A percentile compares a stretch with the other conserved stretches of the same genome.
These are phyloP conservation scores for Bombyx mandarina DNA, from an alignment of 1,140 invertebrate genomes.

Conservation along the genomic window DNA sequence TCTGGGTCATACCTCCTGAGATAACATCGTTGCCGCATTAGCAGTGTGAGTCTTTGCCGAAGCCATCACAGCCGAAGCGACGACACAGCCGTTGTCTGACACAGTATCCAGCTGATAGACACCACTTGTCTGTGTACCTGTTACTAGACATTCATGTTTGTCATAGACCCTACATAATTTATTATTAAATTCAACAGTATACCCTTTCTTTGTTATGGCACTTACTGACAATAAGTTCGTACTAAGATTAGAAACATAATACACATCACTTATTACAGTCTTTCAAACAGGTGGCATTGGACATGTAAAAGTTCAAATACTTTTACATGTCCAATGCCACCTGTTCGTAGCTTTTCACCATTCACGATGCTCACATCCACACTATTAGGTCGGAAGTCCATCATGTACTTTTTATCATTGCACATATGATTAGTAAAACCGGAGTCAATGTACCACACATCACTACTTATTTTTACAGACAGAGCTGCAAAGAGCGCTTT, in stretches of 20 bases:
- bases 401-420: too few species aligned
- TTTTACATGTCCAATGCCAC: background rate
- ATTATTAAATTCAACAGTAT: background rate
- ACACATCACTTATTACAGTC: slow-evolving; percentile 3
- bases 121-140: too few species aligned
- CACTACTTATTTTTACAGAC: slow-evolving; percentile 1
- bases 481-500: slow-evolving; percentile 4
- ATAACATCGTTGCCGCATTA: too few species aligned
- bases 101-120: too few species aligned
- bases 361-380: too few species aligned
- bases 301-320: background rate
- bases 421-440: background rate
- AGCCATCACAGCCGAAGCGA: too few species aligned
- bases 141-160: too few species aligned
- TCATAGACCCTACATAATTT: background rate
- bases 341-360: too few species aligned
- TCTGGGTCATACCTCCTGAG: slow-evolving; percentile 9
- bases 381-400: too few species aligned
- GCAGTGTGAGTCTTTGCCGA: too few species aligned
- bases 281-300: background rate
- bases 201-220: background rate
- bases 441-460: slow-evolving; percentile 7
- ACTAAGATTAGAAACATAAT: slow-evolving; percentile 3
- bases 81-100: too few species aligned
- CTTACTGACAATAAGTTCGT: slow-evolving; percentile 4